Evolutionary conservation across 2,113 vertebrate species (phyloP).

Genomic region (Climacteris rufus): DNA sequence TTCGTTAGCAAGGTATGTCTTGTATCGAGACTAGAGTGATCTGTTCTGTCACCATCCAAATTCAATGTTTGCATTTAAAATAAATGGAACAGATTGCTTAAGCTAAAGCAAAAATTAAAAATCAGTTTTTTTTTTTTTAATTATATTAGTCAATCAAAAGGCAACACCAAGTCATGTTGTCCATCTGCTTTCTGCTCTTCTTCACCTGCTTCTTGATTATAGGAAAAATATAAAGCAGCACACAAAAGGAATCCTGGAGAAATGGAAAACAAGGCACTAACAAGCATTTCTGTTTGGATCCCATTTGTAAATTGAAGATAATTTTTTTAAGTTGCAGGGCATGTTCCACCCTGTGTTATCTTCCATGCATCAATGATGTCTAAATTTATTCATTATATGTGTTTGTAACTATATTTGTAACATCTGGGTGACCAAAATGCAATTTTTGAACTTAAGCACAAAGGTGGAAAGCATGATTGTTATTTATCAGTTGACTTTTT

Average conservation of each 20-base stretch:
- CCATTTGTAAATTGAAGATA: conserved; percentile 10
- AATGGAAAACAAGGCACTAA: not conserved
- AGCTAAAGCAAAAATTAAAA: not conserved
- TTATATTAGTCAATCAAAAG: not conserved
- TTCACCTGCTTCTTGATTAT: not conserved
- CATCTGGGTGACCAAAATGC: conserved; percentile 42
- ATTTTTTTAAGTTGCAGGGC: not conserved
- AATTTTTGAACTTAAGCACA: conserved; percentile 36
- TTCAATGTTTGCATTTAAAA: not conserved
- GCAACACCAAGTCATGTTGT: not conserved
- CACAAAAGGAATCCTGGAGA: not conserved
- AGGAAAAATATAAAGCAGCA: not conserved
- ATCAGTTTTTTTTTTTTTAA: not conserved
- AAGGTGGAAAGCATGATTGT: not conserved
- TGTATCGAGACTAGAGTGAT: not conserved
- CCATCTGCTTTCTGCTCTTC: not conserved
- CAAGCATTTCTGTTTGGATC: conserved; percentile 8
- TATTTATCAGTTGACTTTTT: conserved; percentile 37
- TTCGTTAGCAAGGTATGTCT: not conserved
- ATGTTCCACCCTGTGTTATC: conserved; percentile 44
- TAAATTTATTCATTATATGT: conserved; percentile 32
- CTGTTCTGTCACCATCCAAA: not conserved
- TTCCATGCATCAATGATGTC: conserved; percentile 29
- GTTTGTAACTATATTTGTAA: conserved; percentile 46
- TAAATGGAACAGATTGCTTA: not conserved